Evolutionary conservation across 2,797 vertebrate genomes (phyloP).

Genomic region (Saxicola maurus): DNA sequence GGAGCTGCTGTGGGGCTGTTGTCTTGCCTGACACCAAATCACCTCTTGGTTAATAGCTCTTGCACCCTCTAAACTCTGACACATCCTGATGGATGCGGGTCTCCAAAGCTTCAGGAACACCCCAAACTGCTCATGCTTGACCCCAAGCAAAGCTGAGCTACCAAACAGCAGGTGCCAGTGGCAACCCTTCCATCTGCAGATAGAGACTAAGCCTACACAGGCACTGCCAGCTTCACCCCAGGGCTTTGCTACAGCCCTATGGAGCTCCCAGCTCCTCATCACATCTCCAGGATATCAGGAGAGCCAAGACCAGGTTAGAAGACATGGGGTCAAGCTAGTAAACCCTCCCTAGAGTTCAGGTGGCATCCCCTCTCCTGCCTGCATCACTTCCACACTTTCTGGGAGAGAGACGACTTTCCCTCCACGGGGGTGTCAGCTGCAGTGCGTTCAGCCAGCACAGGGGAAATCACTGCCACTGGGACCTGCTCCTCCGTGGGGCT

Average conservation of each 20-base stretch:
- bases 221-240: background rate
- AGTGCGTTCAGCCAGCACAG: fast-evolving
- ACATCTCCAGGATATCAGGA: background rate
- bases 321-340: background rate
- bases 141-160: background rate
- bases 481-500: background rate
- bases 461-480: background rate
- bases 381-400: background rate
- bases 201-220: background rate
- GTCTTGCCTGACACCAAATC: fast-evolving
- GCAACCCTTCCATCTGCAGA: background rate
- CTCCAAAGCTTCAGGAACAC: background rate
- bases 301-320: background rate
- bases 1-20: background rate
- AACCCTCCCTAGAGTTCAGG: background rate
- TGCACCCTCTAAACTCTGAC: background rate
- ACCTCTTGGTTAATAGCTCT: background rate
- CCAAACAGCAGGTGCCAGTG: background rate
- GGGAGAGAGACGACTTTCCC: background rate
- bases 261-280: fast-evolving
- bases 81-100: background rate
- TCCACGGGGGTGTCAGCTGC: background rate
- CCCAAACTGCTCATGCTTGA: background rate
- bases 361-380: background rate
- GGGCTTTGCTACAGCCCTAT: fast-evolving